Evolutionary conservation across 2,797 vertebrate genomes (phyloP), one percentile per base, ranked within the genome.

Genomic region (Rhodeus uyekii): DNA sequence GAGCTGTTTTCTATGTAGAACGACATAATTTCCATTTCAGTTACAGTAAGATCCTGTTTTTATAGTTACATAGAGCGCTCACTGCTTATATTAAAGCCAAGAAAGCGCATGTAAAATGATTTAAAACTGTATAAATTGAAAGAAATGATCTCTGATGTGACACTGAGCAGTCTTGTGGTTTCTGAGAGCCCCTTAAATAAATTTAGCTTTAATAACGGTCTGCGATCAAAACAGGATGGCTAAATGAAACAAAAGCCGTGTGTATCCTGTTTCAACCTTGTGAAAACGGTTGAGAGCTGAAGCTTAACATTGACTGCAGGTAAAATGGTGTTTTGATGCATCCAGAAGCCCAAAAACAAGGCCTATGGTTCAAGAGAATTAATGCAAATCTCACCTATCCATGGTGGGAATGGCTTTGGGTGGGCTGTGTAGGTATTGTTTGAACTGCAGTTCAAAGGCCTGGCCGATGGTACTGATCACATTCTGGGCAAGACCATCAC

Each of bases 401-500:
- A 91, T 87, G 3, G 95, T 93, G 2, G 92, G 87, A 78, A 93
- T 93, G 76, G 92, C 94, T 92, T 96, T 96, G 64, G 97, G 96
- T 8, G 98, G 97, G 85, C 96, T 99, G 92, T 99, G 97, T 4
- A 99, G 94, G 84, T 98, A 98, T 90, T 99, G 97, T 87, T 97
- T 99, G 92, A 99, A 99, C 90, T 98, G 97, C 83, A 99, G 93
- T 92, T 99, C 98, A 0, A 99, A 99, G 83, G 98, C 98, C 87
- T 99, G 98, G 69, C 98, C 98, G 24, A 99, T 96, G 0, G 98
- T 99, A 86, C 95, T 97, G 95, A 99, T 99, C 90, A 99, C 95
- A 0, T 92, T 96, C 93, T 99, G 97, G 0, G 98, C 98, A 78
- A 98, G 93, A 86, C 97, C 97, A 1, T 98, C 96, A 0, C 96